Evolutionary conservation across 2,888 invertebrate genomes (phyloP), one percentile per base, ranked within the genome.

Genomic region (Mythimna vitellina): DNA sequence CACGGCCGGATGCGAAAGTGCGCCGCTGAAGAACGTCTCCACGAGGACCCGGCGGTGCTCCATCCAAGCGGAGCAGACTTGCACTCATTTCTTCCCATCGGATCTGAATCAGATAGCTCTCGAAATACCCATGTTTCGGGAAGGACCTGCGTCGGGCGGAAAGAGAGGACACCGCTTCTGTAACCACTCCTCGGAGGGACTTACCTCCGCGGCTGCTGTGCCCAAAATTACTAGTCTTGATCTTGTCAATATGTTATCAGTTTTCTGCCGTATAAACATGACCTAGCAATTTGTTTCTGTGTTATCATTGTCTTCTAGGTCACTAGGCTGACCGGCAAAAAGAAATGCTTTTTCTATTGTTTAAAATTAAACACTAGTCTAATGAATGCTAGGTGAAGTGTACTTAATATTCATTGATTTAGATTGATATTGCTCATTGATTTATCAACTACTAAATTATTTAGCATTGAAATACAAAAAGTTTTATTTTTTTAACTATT

Each of bases 321-420:
- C 76, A 80, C 64, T 58, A 67, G 49, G 61, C 38, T 46, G 35
- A 53, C 49, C 65, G 46, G 57, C 6, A 46, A 76, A 67, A 79
- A 65, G 65, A 72, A 67, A 76, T 62, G 25, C 53, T 65, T 67
- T 67, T 71, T 79, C 71, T 51, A 67, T 76, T 71, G 71, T 76
- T 65, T 70, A 17, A n/a, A 49, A 38, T n/a, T 51, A 56, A 42
- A 35, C 14, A 62, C 25, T 58, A 65, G 20, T 62, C 65, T 62
- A 32, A 17, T 54, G 35, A 46, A 56, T 66, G 35, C 64, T 49
- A 25, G 7, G n/a, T 65, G 38, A 53, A 77, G n/a, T 64, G 0
- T 70, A n/a, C n/a, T n/a, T n/a, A 64, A 46, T 56, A 72, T 32
- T 61, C 17, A 54, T 53, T n/a, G 53, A 22, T 73, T 62, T 51